A percentile compares a stretch with the other conserved stretches of the same genome.
These are phyloP conservation scores for Bilobella aurantiaca DNA, from an alignment of 1,140 invertebrate genomes.

Conservation along the genomic window DNA sequence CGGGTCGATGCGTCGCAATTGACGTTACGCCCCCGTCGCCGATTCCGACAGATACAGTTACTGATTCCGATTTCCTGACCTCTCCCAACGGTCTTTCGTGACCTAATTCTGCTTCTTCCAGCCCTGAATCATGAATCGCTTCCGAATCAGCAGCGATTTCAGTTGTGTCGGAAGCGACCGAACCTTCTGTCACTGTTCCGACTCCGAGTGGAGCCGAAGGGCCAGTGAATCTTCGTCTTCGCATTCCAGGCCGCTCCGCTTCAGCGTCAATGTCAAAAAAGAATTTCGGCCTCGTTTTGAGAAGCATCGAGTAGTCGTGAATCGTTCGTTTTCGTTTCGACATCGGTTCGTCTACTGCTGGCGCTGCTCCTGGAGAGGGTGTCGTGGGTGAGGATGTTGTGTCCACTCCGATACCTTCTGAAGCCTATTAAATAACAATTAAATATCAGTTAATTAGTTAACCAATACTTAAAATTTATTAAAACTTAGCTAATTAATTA, in stretches of 20 bases:
- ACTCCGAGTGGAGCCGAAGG: neutral
- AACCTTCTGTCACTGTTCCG: neutral
- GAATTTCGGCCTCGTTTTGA: constrained; percentile 17
- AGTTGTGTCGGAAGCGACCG: neutral
- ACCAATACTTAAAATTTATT: no score
- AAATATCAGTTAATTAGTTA: no score
- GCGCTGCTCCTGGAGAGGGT: neutral
- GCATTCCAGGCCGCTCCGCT: neutral
- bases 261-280: constrained; percentile 3
- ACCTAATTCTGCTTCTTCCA: no score
- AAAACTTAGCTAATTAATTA: neutral
- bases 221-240: neutral
- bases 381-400: neutral
- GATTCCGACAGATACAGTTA: no score
- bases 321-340: constrained; percentile 27
- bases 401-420: no score
- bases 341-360: neutral
- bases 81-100: no score
- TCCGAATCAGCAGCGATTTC: neutral
- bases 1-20: neutral
- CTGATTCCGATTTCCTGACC: no score
- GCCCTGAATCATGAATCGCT: no score
- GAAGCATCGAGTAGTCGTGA: constrained; percentile 31
- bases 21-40: neutral
- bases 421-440: no score